Percentiles rank a stretch among this genome's conserved stretches.
These are phyloP conservation scores for Scaptomyza pallida DNA, from an alignment of 1,140 invertebrate genomes.

Conservation along the genomic window DNA sequence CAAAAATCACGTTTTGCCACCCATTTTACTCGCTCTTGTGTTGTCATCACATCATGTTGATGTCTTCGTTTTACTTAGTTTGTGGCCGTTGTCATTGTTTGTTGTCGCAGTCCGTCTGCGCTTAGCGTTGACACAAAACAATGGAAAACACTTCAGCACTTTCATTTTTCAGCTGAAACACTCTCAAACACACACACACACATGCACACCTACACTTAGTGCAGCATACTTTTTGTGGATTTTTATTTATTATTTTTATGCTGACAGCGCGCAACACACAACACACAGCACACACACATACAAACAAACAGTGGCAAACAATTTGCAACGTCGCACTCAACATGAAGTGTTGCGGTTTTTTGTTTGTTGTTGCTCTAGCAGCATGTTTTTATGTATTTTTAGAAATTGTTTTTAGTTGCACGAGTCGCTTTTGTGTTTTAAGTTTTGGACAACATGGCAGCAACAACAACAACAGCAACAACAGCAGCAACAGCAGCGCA, in stretches of 20 bases:
- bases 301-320: conserved; percentile 32
- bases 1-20: conserved; percentile 3
- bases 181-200: conserved; percentile 38
- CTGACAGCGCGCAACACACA: conserved; percentile 6
- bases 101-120: conserved; percentile 40
- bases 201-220: conserved; percentile 27
- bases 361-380: conserved; percentile 56
- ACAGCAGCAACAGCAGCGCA: conserved; percentile 7
- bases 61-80: conserved; percentile 14
- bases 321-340: conserved; percentile 69
- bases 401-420: conserved; percentile 75
- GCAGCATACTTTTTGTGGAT: conserved; percentile 55
- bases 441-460: conserved; percentile 25
- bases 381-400: conserved; percentile 73
- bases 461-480: conserved; percentile 15
- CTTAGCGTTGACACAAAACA: conserved; percentile 63
- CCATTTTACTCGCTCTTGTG: conserved; percentile 16
- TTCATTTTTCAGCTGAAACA: conserved; percentile 70
- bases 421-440: conserved; percentile 57
- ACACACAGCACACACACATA: not conserved
- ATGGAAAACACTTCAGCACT: conserved; percentile 75
- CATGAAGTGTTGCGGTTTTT: conserved; percentile 74
- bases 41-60: conserved; percentile 12
- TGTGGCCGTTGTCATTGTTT: conserved; percentile 17
- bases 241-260: conserved; percentile 77